Conservation (phyloP, 1,140 invertebrate genomes). For the Tetraneura akinire region DNA sequence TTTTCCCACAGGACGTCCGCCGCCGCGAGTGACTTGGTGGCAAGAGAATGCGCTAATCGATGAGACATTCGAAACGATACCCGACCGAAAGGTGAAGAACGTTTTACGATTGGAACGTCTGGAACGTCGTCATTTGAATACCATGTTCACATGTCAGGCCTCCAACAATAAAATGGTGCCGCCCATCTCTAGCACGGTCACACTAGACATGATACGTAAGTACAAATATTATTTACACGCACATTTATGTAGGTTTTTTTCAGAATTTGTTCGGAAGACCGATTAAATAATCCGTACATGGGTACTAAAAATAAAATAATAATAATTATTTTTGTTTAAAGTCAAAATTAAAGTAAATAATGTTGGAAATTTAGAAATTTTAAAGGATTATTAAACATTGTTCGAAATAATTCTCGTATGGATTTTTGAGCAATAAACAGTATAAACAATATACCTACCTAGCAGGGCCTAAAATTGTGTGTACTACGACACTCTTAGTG, state of each 20-base stretch:
- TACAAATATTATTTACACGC: constrained; percentile 54
- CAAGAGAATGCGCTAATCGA: constrained; percentile 71
- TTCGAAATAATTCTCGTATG: no score
- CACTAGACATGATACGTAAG: constrained; percentile 79
- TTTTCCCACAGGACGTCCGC: constrained; percentile 67
- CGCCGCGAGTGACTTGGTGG: constrained; percentile 79
- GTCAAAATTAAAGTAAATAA: no score
- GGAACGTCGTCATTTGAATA: constrained; percentile 68
- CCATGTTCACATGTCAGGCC: constrained; percentile 73
- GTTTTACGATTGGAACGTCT: constrained; percentile 68
- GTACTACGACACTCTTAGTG: no score
- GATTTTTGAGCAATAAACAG: no score
- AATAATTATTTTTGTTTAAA: no score
- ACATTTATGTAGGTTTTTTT: background rate
- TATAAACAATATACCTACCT: no score
- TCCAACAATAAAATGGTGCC: constrained; percentile 75
- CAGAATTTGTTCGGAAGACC: no score
- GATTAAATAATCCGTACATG: no score
- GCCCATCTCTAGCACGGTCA: constrained; percentile 73
- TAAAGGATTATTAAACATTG: no score
- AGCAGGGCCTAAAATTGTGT: no score
- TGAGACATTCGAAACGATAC: constrained; percentile 67
- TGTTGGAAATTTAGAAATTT: no score
- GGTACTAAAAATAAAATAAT: no score
- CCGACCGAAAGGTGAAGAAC: constrained; percentile 69